Percentiles rank a stretch among this genome's conserved stretches.
These are phyloP conservation scores for Lepidurus apus DNA, from an alignment of 1,140 invertebrate species.

Conservation along the genomic window DNA sequence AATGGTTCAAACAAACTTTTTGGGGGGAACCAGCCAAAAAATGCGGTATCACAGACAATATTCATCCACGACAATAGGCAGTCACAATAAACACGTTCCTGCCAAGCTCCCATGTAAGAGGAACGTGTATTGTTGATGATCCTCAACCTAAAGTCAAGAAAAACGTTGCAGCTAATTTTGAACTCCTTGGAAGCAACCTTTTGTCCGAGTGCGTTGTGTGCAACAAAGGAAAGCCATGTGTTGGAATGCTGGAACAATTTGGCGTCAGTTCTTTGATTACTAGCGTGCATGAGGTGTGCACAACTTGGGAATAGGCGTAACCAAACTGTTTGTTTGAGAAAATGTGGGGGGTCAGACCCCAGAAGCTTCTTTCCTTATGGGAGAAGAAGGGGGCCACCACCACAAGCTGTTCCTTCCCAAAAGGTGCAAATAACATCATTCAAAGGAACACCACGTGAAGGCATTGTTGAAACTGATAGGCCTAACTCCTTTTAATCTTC, in stretches of 20 bases:
- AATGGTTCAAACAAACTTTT: too few relatives aligned
- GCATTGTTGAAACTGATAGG: conserved; percentile 9
- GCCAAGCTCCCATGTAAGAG: too few relatives aligned
- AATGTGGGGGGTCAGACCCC: conserved; percentile 3
- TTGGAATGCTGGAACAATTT: background rate
- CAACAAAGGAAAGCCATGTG: background rate
- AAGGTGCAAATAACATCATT: background rate
- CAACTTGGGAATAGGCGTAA: conserved; percentile 14
- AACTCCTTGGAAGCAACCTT: background rate
- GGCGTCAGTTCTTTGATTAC: conserved; percentile 18
- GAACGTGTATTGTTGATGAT: too few relatives aligned
- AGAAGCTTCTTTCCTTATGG: background rate
- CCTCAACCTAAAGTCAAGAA: too few relatives aligned
- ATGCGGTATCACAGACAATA: too few relatives aligned
- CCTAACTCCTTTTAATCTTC: background rate
- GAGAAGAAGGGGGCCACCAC: background rate
- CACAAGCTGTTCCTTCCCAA: background rate
- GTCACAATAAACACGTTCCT: too few relatives aligned
- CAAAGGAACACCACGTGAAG: background rate
- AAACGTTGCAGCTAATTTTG: background rate
- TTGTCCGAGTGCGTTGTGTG: background rate
- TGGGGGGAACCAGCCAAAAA: too few relatives aligned
- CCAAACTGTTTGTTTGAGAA: background rate
- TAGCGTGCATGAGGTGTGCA: background rate
- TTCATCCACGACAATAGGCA: too few relatives aligned